These are phyloP conservation scores for Eupeodes corollae DNA, from an alignment of 1,140 invertebrate species.

Conservation along the genomic window DNA sequence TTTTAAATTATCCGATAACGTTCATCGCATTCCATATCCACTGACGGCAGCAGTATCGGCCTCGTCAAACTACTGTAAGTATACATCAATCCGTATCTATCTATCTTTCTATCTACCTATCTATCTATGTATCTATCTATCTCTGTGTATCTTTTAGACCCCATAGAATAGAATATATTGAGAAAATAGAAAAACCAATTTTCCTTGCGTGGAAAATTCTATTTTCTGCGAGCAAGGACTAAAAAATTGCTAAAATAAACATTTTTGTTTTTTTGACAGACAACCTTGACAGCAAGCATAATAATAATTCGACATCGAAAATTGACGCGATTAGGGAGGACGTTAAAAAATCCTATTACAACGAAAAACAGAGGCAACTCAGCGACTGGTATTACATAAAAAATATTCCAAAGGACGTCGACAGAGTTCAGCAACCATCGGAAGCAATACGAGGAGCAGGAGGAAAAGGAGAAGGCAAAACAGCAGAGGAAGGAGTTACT, in stretches of 20 bases:
- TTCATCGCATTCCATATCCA: background rate
- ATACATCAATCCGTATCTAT: background rate
- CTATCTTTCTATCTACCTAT: too few relatives aligned
- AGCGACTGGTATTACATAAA: conserved; percentile 11
- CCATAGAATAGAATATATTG: too few relatives aligned
- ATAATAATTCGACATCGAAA: too few relatives aligned
- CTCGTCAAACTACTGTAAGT: background rate
- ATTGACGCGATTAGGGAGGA: too few relatives aligned
- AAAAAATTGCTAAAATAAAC: too few relatives aligned
- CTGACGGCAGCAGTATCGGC: background rate
- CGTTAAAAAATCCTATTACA: background rate
- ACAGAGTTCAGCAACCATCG: background rate
- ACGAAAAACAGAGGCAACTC: conserved; percentile 5
- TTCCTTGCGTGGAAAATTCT: too few relatives aligned
- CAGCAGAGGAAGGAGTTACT: background rate
- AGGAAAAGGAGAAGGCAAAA: background rate
- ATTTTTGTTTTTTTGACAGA: too few relatives aligned
- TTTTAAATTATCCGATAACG: conserved; percentile 4
- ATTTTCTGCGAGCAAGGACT: too few relatives aligned
- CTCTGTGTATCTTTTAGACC: too few relatives aligned
- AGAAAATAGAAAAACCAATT: too few relatives aligned
- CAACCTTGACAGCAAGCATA: too few relatives aligned
- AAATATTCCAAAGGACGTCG: conserved; percentile 1
- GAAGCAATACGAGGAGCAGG: background rate
- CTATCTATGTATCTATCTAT: too few relatives aligned